Evolutionary conservation across 2,797 vertebrate genomes (phyloP).

Genomic region (Intellagama lesueurii): DNA sequence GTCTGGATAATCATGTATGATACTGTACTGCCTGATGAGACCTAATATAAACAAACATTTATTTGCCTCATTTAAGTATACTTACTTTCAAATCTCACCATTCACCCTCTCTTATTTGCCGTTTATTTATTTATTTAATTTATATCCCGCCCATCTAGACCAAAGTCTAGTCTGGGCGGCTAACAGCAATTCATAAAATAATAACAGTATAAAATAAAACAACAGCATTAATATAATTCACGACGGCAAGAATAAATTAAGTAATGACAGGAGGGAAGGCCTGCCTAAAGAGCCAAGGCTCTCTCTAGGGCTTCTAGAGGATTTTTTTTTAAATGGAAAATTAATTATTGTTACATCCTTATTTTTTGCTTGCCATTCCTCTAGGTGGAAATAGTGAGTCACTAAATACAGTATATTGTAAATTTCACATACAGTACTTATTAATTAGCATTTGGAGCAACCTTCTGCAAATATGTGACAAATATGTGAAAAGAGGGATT

Average conservation of each 20-base stretch:
- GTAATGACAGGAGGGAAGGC: too few species aligned
- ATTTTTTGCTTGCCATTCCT: constrained; percentile 68
- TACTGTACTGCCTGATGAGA: constrained; percentile 54
- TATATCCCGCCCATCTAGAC: too few species aligned
- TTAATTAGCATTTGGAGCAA: constrained; percentile 74
- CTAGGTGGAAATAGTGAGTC: constrained; percentile 67
- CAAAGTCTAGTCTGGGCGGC: too few species aligned
- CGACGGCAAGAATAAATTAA: too few species aligned
- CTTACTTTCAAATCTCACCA: constrained; percentile 46
- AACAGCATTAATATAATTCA: too few species aligned
- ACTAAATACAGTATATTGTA: constrained; percentile 61
- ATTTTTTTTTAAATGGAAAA: constrained; percentile 55
- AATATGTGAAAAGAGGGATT: constrained; percentile 57
- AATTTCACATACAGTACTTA: constrained; percentile 57
- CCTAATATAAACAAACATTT: constrained; percentile 46
- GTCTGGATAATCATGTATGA: constrained; percentile 60
- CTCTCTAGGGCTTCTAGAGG: constrained; percentile 59
- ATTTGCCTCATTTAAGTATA: constrained; percentile 72
- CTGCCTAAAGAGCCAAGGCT: too few species aligned
- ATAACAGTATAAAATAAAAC: too few species aligned
- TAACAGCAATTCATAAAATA: too few species aligned
- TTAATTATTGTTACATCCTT: constrained; percentile 67
- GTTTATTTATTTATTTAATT: too few species aligned
- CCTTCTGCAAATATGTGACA: constrained; percentile 66
- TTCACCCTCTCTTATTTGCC: constrained; percentile 22